Evolutionary conservation across 2,888 invertebrate genomes (phyloP), one percentile per base, ranked within the genome.

Genomic region (Nemotelus nigrinus): DNA sequence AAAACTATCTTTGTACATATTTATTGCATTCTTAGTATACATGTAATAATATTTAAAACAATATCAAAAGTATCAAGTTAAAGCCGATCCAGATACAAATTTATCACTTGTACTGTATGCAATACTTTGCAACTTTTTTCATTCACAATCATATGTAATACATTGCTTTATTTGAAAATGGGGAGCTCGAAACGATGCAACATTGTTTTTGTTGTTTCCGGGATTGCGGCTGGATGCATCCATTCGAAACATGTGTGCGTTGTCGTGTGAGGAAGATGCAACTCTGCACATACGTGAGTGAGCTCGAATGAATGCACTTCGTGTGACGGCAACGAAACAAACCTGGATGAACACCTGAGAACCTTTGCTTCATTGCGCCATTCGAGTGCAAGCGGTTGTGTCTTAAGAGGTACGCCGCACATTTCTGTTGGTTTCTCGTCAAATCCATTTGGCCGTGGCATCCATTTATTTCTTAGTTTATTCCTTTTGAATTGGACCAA

Each of bases 261-360:
- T 25, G 25, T 25, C 72, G 57, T 58, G 53, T 60, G 63, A n/a
- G 60, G 48, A 63, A 60, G 63, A 60, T 74, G 63, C 74, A 74
- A 74, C 63, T 47, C 60, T 63, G 50, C 63, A 60, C 25, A 63
- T n/a, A 63, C 50, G 43, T 8, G 53, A 55, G 47, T 43, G 44
- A n/a, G n/a, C 53, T 53, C 70, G 70, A 43, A 70, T 70, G 53
- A 53, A 55, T 53, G 55, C 70, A 70, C 55, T 53, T n/a, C 8
- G 70, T 55, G 70, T 70, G 70, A 67, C 60, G 67, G 55, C 41
- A 55, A 70, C 41, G 70, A 53, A n/a, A 25, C 68, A 41, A 50
- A 53, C 48, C 50, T 68, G 70, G 70, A 43, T 70, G 53, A 53
- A 55, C 70, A 70, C 70, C 70, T 70, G 70, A 70, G 70, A 55